Percentiles rank a stretch among this genome's conserved stretches.
These are phyloP conservation scores for Creontiades dilutus DNA, from an alignment of 2,888 invertebrate genomes.

Conservation along the genomic window DNA sequence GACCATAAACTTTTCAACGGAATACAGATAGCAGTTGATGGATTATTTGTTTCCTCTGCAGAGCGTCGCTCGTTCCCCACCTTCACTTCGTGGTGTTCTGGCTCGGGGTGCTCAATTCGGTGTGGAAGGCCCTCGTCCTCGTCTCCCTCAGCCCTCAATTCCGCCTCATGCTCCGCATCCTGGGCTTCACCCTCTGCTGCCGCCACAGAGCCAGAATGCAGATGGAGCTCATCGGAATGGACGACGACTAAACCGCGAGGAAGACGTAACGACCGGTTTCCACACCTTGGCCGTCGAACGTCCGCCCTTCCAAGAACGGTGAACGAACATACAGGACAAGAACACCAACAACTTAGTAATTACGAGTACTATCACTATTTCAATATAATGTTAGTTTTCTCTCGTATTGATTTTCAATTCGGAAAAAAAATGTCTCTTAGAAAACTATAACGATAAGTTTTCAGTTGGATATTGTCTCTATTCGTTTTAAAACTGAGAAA, in stretches of 20 bases:
- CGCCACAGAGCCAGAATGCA: conserved; percentile 90
- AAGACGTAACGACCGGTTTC: background rate
- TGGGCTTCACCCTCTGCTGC: conserved; percentile 94
- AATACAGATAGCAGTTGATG: no score
- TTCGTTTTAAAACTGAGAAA: background rate
- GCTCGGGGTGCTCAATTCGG: conserved; percentile 96
- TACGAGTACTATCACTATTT: conserved; percentile 22
- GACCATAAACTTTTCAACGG: no score
- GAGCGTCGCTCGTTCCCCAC: conserved; percentile 82
- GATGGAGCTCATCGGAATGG: conserved; percentile 91
- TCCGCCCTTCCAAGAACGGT: background rate
- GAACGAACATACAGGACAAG: conserved; percentile 47
- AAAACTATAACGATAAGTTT: background rate
- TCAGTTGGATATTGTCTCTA: background rate
- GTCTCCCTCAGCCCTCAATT: conserved; percentile 95
- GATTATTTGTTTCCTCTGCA: background rate
- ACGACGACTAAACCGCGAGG: conserved; percentile 82
- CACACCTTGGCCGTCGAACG: background rate
- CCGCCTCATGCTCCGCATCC: conserved; percentile 90
- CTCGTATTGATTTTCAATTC: background rate
- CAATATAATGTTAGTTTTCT: conserved; percentile 37
- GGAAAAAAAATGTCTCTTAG: conserved; percentile 2
- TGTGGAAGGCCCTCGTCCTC: conserved; percentile 96
- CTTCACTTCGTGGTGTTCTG: conserved; percentile 95
- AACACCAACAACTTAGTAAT: conserved; percentile 46